These are phyloP conservation scores for Apostichopus japonicus DNA, from an alignment of 35 echinoderm and acorn worm genomes.

Conservation along the genomic window DNA sequence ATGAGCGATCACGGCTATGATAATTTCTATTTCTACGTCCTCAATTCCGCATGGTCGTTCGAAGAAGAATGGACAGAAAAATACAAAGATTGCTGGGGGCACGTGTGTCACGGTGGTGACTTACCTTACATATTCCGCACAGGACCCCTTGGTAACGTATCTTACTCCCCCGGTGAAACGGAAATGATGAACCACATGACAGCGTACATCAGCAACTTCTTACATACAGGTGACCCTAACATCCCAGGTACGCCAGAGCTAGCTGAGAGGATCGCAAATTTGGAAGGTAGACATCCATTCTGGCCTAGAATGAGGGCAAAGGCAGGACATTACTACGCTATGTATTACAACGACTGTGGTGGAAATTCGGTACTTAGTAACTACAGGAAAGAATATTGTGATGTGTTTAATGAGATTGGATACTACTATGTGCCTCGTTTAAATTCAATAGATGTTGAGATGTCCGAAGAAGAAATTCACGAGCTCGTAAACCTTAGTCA, in stretches of 20 bases:
- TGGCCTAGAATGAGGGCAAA: slow-evolving; percentile 49
- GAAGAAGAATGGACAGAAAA: slow-evolving; percentile 32
- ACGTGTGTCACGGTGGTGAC: slow-evolving; percentile 61
- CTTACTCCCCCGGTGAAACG: slow-evolving; percentile 40
- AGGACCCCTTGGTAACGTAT: slow-evolving; percentile 42
- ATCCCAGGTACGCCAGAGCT: background rate
- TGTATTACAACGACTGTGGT: slow-evolving; percentile 41
- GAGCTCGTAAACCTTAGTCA: background rate
- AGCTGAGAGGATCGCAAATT: background rate
- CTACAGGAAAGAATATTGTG: slow-evolving; percentile 38
- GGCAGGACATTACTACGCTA: background rate
- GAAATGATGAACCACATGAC: slow-evolving; percentile 52
- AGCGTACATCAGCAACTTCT: slow-evolving; percentile 49
- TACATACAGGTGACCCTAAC: slow-evolving; percentile 59
- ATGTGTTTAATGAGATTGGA: slow-evolving; percentile 25
- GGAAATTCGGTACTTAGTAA: slow-evolving; percentile 25
- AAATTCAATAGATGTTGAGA: slow-evolving; percentile 10
- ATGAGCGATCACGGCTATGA: slow-evolving; percentile 42
- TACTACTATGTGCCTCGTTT: slow-evolving; percentile 31
- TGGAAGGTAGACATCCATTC: background rate
- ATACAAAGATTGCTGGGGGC: slow-evolving; percentile 34
- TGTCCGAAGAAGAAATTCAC: background rate
- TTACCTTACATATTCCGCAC: slow-evolving; percentile 60
- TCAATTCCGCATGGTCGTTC: slow-evolving; percentile 48
- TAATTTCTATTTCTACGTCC: slow-evolving; percentile 37